phyloP scores from a whole-genome alignment of 2,888 invertebrate species.

The Meta bourneti region DNA sequence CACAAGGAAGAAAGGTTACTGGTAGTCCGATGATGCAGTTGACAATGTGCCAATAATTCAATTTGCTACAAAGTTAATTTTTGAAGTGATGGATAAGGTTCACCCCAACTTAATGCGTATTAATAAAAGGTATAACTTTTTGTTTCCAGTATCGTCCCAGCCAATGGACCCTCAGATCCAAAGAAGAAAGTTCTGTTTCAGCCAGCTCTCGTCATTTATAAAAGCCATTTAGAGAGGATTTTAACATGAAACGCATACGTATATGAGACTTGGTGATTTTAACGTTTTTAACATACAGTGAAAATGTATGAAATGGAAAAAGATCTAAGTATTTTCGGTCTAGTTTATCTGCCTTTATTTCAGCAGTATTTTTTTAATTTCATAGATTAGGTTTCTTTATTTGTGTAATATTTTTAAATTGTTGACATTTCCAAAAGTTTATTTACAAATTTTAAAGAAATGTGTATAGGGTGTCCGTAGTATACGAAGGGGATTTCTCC shows the following conservation, averaged over 20 bases:
- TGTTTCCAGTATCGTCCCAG: slow-evolving; percentile 93
- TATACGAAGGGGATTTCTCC: no score
- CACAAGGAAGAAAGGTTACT: no score
- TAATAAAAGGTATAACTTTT: slow-evolving; percentile 71
- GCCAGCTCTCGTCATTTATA: slow-evolving; percentile 82
- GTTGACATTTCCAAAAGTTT: background rate
- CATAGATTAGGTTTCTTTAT: background rate
- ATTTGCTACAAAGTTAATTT: no score
- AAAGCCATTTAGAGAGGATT: background rate
- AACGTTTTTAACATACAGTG: background rate
- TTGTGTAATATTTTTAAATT: background rate
- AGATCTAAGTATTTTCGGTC: background rate
- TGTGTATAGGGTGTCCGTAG: no score
- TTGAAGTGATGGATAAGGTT: no score
- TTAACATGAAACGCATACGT: background rate
- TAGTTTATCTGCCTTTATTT: background rate
- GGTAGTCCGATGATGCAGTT: no score
- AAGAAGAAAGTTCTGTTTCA: slow-evolving; percentile 95
- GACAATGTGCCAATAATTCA: no score
- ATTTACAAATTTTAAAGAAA: no score
- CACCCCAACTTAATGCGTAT: no score
- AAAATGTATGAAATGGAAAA: background rate
- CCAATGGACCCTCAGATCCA: slow-evolving; percentile 94
- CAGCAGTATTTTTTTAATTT: background rate
- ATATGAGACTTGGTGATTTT: background rate